Conservation (phyloP, 2,113 vertebrate genomes). For the Microcebus jonahi region DNA sequence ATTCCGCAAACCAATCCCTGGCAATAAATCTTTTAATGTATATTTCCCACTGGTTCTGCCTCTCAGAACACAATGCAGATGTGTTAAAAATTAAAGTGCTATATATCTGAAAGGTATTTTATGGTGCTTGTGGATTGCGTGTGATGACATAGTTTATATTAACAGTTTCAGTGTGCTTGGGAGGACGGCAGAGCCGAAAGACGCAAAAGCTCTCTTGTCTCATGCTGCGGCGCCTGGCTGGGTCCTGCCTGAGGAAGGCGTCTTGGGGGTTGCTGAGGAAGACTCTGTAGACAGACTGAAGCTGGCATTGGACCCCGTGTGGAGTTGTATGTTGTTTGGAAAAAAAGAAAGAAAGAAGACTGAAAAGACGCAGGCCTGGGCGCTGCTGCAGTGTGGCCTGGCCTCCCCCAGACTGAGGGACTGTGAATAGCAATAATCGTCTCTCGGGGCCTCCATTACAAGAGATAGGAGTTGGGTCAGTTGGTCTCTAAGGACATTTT, state of each 20-base stretch:
- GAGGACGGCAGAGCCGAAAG: not conserved
- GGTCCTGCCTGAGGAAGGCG: not conserved
- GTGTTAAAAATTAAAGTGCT: not conserved
- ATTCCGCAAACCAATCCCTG: not conserved
- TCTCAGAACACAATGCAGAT: not conserved
- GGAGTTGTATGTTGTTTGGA: not conserved
- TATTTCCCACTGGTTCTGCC: not conserved
- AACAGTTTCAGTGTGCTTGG: not conserved
- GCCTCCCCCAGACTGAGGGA: not conserved
- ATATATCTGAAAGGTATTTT: not conserved
- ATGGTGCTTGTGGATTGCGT: not conserved
- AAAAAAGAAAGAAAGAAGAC: not conserved
- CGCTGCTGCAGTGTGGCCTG: not conserved
- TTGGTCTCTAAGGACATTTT: not conserved
- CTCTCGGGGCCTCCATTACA: not conserved
- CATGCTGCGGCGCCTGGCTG: too few relatives aligned
- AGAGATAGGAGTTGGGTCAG: not conserved
- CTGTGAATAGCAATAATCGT: not conserved
- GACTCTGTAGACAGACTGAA: not conserved
- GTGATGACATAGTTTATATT: not conserved
- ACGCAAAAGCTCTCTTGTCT: not conserved
- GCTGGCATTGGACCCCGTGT: too few relatives aligned
- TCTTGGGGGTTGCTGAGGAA: not conserved
- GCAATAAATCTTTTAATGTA: not conserved
- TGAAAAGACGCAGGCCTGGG: not conserved